Evolutionary conservation across 2,888 invertebrate species (phyloP).

Genomic region (Drosophila birchii): DNA sequence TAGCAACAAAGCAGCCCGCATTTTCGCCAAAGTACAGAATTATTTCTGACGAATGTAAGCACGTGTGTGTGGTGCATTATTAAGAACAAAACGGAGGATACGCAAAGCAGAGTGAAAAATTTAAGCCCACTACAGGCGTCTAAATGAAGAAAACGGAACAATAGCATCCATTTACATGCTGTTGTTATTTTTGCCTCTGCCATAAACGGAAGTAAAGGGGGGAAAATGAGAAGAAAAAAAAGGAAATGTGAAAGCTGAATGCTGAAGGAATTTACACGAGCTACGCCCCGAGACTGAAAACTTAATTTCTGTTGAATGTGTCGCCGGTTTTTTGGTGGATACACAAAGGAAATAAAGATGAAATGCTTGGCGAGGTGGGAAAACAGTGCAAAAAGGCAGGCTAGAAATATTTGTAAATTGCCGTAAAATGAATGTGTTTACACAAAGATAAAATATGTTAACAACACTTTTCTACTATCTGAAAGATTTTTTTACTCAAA

Average conservation of each 20-base stretch:
- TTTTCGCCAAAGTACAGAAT: constrained; percentile 14
- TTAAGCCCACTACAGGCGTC: constrained; percentile 62
- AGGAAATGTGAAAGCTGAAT: constrained; percentile 2
- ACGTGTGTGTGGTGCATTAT: constrained; percentile 12
- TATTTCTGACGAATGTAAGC: constrained; percentile 13
- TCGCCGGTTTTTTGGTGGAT: constrained; percentile 32
- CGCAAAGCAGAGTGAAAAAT: constrained; percentile 27
- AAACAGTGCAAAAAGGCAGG: not conserved
- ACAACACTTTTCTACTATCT: not conserved
- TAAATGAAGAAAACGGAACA: constrained; percentile 72
- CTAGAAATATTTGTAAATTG: constrained; percentile 3
- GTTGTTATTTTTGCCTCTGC: not conserved
- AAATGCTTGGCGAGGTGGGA: constrained; percentile 1
- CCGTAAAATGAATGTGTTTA: constrained; percentile 7
- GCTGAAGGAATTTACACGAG: constrained; percentile 13
- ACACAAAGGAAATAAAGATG: constrained; percentile 16
- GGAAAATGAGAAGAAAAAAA: not conserved
- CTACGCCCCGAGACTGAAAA: constrained; percentile 27
- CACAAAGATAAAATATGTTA: not conserved
- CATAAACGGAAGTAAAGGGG: constrained; percentile 8
- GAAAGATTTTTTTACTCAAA: too few relatives aligned
- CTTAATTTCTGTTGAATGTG: constrained; percentile 44
- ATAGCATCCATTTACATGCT: constrained; percentile 40
- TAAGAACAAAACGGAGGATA: constrained; percentile 8
- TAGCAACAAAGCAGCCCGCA: constrained; percentile 30